A percentile compares a stretch with the other conserved stretches of the same genome.
Conservation (phyloP, 2,113 vertebrate species). For the Stegostoma tigrinum region DNA sequence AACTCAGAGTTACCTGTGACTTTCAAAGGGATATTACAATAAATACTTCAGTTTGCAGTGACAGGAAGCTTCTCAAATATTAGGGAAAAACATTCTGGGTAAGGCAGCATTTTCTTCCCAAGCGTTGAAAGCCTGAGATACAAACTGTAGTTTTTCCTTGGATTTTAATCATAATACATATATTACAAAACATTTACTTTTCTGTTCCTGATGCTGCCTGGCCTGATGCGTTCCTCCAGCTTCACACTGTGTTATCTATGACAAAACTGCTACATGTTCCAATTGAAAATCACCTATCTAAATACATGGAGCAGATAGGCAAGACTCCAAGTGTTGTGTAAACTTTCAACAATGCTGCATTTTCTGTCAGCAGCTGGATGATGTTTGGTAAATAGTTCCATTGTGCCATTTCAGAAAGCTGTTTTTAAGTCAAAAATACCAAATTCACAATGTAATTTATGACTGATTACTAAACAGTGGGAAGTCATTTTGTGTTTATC, state of each 20-base stretch:
- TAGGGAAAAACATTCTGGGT: not conserved
- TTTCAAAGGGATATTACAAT: not conserved
- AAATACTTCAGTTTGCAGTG: not conserved
- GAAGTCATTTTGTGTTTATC: too few species aligned
- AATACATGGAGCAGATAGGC: not conserved
- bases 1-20: not conserved
- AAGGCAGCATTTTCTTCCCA: not conserved
- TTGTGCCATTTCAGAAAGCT: too few species aligned
- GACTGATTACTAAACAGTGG: not conserved
- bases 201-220: too few species aligned
- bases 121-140: not conserved
- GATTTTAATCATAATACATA: not conserved
- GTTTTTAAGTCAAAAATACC: not conserved
- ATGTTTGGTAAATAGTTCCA: not conserved
- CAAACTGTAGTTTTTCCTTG: not conserved
- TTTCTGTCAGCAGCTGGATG: not conserved
- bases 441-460: not conserved
- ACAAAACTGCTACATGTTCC: not conserved
- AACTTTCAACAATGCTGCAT: not conserved
- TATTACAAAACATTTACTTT: not conserved
- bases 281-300: not conserved
- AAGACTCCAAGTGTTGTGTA: not conserved
- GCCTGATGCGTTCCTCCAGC: too few species aligned
- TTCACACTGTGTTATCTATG: too few species aligned
- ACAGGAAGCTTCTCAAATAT: not conserved